These are phyloP conservation scores for Malurus cyaneus DNA, from an alignment of 2,113 vertebrate genomes.

Conservation along the genomic window DNA sequence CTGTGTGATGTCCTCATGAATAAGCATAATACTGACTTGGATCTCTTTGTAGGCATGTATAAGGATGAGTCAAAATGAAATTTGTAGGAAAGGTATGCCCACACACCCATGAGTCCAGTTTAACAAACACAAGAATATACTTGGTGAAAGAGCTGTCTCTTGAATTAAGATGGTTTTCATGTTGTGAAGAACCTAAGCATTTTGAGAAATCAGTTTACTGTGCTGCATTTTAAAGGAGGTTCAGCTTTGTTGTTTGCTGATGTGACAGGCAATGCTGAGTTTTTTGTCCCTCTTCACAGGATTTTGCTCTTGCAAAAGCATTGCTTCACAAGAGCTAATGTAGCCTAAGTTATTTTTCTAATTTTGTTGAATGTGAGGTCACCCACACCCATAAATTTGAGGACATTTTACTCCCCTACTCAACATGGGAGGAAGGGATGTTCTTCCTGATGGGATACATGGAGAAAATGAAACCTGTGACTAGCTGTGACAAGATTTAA, in stretches of 20 bases:
- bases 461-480: background rate
- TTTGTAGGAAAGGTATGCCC: background rate
- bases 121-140: background rate
- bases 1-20: background rate
- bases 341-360: background rate
- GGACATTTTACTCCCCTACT: background rate
- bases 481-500: background rate
- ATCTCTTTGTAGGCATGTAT: background rate
- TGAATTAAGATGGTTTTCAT: background rate
- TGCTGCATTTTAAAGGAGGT: background rate
- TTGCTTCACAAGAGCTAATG: background rate
- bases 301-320: background rate
- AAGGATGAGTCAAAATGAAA: background rate
- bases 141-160: background rate
- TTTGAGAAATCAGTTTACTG: background rate
- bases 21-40: background rate
- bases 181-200: background rate
- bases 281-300: background rate
- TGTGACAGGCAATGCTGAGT: background rate
- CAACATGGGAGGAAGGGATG: background rate
- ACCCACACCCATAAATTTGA: background rate
- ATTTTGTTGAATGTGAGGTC: background rate
- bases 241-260: background rate
- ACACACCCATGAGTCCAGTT: accelerated
- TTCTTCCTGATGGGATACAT: background rate